Conservation (phyloP, 1,140 invertebrate genomes). For the Tetragnatha versicolor region DNA sequence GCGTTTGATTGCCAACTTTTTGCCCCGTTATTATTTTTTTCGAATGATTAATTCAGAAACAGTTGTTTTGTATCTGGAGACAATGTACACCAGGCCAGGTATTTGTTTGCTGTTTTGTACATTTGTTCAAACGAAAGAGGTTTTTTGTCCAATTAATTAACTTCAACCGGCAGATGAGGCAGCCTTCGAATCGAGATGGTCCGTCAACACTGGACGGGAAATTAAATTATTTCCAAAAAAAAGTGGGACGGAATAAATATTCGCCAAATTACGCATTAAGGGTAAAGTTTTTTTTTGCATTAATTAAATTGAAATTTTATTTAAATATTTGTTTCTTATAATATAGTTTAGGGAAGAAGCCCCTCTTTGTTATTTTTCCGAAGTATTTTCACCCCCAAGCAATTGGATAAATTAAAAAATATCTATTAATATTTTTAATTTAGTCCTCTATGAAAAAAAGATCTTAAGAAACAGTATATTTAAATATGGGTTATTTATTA, state of each 20-base stretch:
- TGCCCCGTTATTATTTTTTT: conserved; percentile 38
- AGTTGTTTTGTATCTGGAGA: conserved; percentile 19
- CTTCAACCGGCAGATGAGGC: not conserved
- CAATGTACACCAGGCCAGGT: conserved; percentile 6
- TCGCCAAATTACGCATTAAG: conserved; percentile 7
- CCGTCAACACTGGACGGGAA: not conserved
- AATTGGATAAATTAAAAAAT: too few species aligned
- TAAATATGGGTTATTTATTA: too few species aligned
- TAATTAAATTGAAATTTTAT: conserved; percentile 13
- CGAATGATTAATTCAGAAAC: conserved; percentile 3
- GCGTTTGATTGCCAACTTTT: conserved; percentile 18
- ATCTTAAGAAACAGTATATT: too few species aligned
- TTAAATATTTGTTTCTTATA: conserved; percentile 25
- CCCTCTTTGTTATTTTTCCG: too few species aligned
- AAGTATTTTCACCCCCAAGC: too few species aligned
- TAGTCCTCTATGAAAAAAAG: too few species aligned
- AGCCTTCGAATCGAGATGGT: not conserved
- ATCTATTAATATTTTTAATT: too few species aligned
- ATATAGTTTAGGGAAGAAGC: conserved; percentile 3
- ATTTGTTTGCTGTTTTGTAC: conserved; percentile 51
- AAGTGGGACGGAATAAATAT: conserved; percentile 13
- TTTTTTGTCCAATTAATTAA: conserved; percentile 38
- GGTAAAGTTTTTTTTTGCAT: not conserved
- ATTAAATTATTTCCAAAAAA: not conserved
- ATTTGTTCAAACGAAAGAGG: conserved; percentile 14